phyloP scores from a whole-genome alignment of 2,113 vertebrate genomes.

The Xiphorhynchus elegans region DNA sequence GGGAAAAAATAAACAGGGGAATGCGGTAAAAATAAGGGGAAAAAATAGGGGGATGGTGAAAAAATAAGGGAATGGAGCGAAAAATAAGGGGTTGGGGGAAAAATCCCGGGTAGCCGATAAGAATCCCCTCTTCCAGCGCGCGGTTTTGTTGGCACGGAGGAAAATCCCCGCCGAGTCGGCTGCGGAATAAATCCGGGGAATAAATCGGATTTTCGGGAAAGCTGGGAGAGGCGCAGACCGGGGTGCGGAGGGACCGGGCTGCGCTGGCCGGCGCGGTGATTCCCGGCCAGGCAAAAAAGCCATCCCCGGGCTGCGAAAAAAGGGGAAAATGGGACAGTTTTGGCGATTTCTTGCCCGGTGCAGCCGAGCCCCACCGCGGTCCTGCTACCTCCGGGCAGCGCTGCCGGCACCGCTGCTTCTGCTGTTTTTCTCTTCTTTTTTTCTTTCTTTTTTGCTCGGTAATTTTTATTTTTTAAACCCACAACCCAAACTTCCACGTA shows the following conservation, averaged over 20 bases:
- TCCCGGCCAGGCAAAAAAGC: fast-evolving
- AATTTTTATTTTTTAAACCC: neutral
- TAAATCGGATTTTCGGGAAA: neutral
- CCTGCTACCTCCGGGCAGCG: neutral
- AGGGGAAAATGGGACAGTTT: neutral
- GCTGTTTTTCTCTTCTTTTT: fast-evolving
- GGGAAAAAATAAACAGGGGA: too few relatives aligned
- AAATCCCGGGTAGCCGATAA: neutral
- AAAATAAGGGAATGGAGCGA: neutral
- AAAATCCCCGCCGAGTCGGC: neutral
- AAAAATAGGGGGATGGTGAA: neutral
- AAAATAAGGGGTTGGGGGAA: neutral
- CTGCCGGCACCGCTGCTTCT: neutral
- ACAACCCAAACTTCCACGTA: neutral
- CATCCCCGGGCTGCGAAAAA: neutral
- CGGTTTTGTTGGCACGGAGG: neutral
- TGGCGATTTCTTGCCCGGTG: neutral
- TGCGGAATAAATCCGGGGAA: neutral
- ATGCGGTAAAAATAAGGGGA: neutral
- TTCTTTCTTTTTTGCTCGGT: too few relatives aligned
- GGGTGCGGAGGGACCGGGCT: neutral
- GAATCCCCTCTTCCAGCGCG: neutral
- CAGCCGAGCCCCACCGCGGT: neutral
- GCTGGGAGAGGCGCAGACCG: neutral
- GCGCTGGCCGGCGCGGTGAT: neutral